Evolutionary conservation across 2,113 vertebrate genomes (phyloP).

Genomic region (Notiomystis cincta): DNA sequence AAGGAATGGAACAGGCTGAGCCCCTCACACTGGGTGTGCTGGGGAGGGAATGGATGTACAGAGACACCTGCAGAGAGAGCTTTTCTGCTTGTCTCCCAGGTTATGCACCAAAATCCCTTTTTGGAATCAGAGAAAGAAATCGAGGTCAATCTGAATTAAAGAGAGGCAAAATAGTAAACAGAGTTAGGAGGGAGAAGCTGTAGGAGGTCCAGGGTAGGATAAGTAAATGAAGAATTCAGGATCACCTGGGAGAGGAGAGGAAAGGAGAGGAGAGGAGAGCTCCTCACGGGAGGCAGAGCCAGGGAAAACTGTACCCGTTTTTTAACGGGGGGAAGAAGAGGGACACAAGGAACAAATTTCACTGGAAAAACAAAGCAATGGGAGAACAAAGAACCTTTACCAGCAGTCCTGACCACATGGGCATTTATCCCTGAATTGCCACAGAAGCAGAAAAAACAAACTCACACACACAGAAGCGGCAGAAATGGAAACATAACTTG

Average conservation of each 20-base stretch:
- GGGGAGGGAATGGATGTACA: background rate
- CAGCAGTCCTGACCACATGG: background rate
- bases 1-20: background rate
- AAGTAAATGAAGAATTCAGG: background rate
- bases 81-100: background rate
- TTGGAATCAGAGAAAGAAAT: background rate
- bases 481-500: background rate
- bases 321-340: background rate
- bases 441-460: background rate
- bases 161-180: background rate
- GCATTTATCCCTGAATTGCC: background rate
- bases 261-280: background rate
- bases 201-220: background rate
- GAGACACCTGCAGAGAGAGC: background rate
- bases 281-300: background rate
- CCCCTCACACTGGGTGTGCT: background rate
- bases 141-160: background rate
- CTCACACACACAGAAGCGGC: rapidly evolving
- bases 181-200: background rate
- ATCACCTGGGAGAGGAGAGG: background rate
- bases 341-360: background rate
- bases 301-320: background rate
- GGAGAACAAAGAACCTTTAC: background rate
- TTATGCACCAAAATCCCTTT: background rate
- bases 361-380: background rate